These are phyloP conservation scores for Mormyrus iriodes DNA, from an alignment of 2,113 vertebrate genomes.

Conservation along the genomic window DNA sequence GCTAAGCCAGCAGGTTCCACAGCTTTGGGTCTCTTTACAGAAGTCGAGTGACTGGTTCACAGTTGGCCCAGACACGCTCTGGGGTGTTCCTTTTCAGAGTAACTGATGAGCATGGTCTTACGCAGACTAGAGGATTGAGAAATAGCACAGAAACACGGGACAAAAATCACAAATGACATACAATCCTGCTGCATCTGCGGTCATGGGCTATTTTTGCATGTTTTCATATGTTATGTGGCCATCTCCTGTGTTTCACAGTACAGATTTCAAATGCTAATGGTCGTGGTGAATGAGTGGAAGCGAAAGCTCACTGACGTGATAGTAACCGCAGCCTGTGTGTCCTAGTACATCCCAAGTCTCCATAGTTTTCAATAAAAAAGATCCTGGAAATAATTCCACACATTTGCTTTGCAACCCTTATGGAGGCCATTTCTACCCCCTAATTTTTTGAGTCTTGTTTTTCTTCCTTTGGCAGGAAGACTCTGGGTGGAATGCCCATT, in stretches of 20 bases:
- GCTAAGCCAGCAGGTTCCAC: background rate
- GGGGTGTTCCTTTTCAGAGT: background rate
- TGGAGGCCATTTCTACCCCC: background rate
- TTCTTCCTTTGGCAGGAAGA: background rate
- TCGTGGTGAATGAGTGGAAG: background rate
- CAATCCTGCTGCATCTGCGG: background rate
- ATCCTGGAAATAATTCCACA: background rate
- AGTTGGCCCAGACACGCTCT: background rate
- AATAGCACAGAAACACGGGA: background rate
- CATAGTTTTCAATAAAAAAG: background rate
- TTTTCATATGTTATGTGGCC: background rate
- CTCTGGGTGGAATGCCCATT: background rate
- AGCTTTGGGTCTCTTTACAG: background rate
- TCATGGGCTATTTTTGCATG: background rate
- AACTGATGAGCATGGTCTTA: background rate
- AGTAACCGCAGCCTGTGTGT: background rate
- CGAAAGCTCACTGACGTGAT: background rate
- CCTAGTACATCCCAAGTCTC: background rate
- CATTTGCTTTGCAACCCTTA: background rate
- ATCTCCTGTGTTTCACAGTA: background rate
- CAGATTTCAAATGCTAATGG: background rate
- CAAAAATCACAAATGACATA: background rate
- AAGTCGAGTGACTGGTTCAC: background rate
- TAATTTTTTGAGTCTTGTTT: background rate
- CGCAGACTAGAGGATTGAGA: background rate